These are phyloP conservation scores for Mamestra brassicae DNA, from an alignment of 2,888 invertebrate genomes.

Conservation along the genomic window DNA sequence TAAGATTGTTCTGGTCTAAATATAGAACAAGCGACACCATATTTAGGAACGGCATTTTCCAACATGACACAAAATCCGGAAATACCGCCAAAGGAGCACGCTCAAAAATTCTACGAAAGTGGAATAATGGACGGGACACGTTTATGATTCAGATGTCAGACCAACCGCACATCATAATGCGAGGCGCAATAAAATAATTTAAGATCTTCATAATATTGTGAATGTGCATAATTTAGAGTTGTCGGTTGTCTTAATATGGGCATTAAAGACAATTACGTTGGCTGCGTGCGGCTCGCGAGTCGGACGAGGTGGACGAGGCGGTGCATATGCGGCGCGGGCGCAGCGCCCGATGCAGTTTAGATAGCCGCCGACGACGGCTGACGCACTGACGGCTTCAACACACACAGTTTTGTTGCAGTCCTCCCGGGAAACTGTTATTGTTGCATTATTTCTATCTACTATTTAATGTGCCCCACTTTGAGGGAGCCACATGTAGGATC, in stretches of 20 bases:
- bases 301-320: constrained; percentile 19
- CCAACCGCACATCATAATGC: constrained; percentile 57
- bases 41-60: constrained; percentile 18
- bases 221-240: constrained; percentile 69
- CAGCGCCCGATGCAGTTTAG: constrained; percentile 82
- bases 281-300: constrained; percentile 71
- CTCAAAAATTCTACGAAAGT: constrained; percentile 53
- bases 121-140: constrained; percentile 43
- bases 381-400: constrained; percentile 51
- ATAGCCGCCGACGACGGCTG: constrained; percentile 74
- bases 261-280: constrained; percentile 81
- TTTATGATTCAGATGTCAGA: constrained; percentile 64
- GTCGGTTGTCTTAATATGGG: constrained; percentile 79
- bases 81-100: constrained; percentile 49
- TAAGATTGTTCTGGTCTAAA: constrained; percentile 23
- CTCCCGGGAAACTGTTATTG: constrained; percentile 44
- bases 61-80: constrained; percentile 40
- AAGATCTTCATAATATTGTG: constrained; percentile 70
- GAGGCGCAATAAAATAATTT: constrained; percentile 66
- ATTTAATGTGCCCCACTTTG: constrained; percentile 5
- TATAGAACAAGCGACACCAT: constrained; percentile 33
- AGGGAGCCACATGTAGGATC: constrained; percentile 5
- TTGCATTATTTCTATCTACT: constrained; percentile 58
- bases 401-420: constrained; percentile 53
- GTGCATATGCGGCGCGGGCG: constrained; percentile 63